phyloP scores from a whole-genome alignment of 2,797 vertebrate species.

The Muraenolepis orangiensis region DNA sequence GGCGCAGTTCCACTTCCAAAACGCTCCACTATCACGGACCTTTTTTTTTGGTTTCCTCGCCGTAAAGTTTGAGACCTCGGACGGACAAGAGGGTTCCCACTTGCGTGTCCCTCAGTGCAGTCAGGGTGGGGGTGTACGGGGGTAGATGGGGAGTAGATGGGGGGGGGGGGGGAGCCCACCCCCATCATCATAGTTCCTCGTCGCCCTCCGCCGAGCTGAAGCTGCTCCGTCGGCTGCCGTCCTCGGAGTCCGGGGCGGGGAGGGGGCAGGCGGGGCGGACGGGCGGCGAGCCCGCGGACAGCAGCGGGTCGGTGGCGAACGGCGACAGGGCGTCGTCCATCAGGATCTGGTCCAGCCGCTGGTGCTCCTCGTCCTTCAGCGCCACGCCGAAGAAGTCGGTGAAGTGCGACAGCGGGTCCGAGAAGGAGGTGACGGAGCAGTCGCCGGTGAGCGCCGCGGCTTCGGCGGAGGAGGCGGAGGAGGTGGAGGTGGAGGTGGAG shows the following conservation, averaged over 20 bases:
- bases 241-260: constrained; percentile 80
- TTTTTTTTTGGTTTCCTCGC: too few species aligned
- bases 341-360: constrained; percentile 84
- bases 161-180: not conserved
- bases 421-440: constrained; percentile 82
- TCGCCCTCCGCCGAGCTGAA: constrained; percentile 85
- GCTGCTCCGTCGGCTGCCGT: constrained; percentile 91
- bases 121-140: not conserved
- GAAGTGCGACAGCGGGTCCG: constrained; percentile 95
- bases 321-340: constrained; percentile 87
- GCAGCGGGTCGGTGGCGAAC: constrained; percentile 86
- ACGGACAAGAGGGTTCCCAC: too few species aligned
- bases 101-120: not conserved
- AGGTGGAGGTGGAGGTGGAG: constrained; percentile 64
- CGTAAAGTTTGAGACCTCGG: too few species aligned
- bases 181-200: constrained; percentile 85
- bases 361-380: constrained; percentile 85
- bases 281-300: constrained; percentile 61
- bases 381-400: constrained; percentile 93
- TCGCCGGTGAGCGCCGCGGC: constrained; percentile 64
- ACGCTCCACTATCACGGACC: too few species aligned
- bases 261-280: constrained; percentile 79
- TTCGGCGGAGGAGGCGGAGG: constrained; percentile 42
- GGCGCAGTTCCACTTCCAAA: not conserved
- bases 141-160: constrained; percentile 2